Base-by-base conservation (phyloP, 2,113 vertebrate species). In the Misgurnus anguillicaudatus region DNA sequence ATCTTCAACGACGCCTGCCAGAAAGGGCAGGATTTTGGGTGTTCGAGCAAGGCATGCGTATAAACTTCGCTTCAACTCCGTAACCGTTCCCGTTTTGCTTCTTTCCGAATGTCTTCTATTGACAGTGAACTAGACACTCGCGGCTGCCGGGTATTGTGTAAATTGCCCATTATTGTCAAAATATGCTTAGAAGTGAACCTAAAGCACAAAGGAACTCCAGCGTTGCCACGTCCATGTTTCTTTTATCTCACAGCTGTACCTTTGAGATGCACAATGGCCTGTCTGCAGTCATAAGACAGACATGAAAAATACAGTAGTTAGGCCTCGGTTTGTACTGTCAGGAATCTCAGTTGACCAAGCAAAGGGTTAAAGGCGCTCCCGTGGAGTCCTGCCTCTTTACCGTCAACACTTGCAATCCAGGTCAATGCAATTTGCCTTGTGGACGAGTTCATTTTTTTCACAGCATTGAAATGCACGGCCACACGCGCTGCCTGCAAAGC, bases 351-450 rank as follows among this genome's bases (percentile, higher is more conserved):
- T 77, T 77, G 70, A 58, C 77, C 71, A 75, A 62, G 64, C 74
- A 74, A 85, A 85, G 86, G 80, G 81, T 85, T 84, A 82, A 83
- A 83, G 66, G 61, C 79, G 75, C 71, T 79, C 77, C 81, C 21
- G 42, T 9, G 51, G 74, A 74, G 63, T 48, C 75, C 82, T 76
- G 81, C 55, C 81, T 88, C 83, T 83, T 75, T 80, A 78, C 81
- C 72, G 66, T 71, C 79, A 83, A 75, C 53, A 83, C 68, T 82
- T 71, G 74, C 76, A 67, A 79, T 87, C 83, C 87, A 86, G 86
- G 87, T 89, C 87, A 87, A 80, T 81, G 85, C 80, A 86, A 89
- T 89, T 89, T 86, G 81, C 85, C 86, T 82, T 64, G 77, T 74
- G 60, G 85, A 80, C 80, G 74, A 80, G 86, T 87, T 87, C 85